These are phyloP conservation scores for Drosophila lutescens DNA, from an alignment of 2,888 invertebrate genomes.

Conservation along the genomic window DNA sequence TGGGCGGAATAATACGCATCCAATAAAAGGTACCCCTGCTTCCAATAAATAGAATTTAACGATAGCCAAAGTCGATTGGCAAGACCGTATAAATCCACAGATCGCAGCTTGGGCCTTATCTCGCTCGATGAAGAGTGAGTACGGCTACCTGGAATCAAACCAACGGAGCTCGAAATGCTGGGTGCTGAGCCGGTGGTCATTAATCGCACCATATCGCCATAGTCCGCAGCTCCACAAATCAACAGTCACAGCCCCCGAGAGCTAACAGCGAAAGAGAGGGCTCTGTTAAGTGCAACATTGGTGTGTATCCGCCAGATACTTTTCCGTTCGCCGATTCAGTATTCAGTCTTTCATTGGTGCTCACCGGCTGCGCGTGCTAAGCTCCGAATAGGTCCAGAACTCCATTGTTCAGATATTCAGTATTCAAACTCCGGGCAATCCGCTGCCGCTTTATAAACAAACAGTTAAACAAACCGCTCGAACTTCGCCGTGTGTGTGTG, in stretches of 20 bases:
- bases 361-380: constrained; percentile 60
- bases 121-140: constrained; percentile 1
- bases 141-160: constrained; percentile 37
- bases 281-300: constrained; percentile 33
- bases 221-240: constrained; percentile 47
- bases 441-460: constrained; percentile 65
- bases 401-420: not conserved
- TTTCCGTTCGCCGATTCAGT: constrained; percentile 51
- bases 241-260: constrained; percentile 58
- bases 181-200: constrained; percentile 64
- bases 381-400: constrained; percentile 7
- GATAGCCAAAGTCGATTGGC: constrained; percentile 30
- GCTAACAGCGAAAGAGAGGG: constrained; percentile 18
- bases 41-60: constrained; percentile 42
- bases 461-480: constrained; percentile 67
- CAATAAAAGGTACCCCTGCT: constrained; percentile 7
- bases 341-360: constrained; percentile 66
- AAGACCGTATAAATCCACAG: constrained; percentile 49
- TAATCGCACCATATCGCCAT: constrained; percentile 54
- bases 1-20: constrained; percentile 2
- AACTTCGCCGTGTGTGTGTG: constrained; percentile 34
- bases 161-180: constrained; percentile 65
- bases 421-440: constrained; percentile 22
- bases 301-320: constrained; percentile 47
- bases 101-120: constrained; percentile 30